These are phyloP conservation scores for Diaphora mendica DNA, from an alignment of 2,888 invertebrate genomes.

Conservation along the genomic window DNA sequence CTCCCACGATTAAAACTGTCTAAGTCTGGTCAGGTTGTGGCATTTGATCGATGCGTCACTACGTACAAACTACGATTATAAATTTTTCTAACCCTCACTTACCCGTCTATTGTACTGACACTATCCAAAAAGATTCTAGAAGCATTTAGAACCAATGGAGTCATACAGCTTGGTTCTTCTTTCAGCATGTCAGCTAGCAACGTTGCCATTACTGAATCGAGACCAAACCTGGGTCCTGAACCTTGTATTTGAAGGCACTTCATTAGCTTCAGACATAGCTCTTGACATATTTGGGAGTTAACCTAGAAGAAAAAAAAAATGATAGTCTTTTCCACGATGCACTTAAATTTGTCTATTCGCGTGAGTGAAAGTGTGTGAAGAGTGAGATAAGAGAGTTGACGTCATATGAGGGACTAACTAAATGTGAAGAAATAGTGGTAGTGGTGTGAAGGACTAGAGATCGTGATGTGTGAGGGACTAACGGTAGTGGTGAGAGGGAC, in stretches of 20 bases:
- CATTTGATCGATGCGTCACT: too few relatives aligned
- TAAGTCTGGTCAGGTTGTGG: too few relatives aligned
- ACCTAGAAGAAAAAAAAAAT: conserved; percentile 22
- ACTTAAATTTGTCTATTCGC: background rate
- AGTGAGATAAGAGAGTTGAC: background rate
- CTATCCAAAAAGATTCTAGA: conserved; percentile 42
- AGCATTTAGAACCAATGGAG: conserved; percentile 39
- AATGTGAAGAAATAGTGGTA: too few relatives aligned
- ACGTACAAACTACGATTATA: too few relatives aligned
- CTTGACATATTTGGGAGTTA: conserved; percentile 40
- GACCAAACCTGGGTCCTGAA: conserved; percentile 37
- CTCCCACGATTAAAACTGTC: too few relatives aligned
- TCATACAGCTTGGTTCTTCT: conserved; percentile 27
- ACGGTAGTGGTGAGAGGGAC: background rate
- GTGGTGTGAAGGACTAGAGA: background rate
- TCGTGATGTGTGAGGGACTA: background rate
- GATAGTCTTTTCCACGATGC: background rate
- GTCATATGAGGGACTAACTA: background rate
- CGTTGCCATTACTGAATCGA: conserved; percentile 28
- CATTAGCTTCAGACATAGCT: conserved; percentile 35
- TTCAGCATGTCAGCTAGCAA: conserved; percentile 27
- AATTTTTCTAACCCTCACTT: conserved; percentile 8
- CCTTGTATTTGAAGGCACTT: conserved; percentile 27
- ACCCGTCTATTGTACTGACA: conserved; percentile 30
- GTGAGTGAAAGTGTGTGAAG: too few relatives aligned